Percentiles rank a stretch among this genome's conserved stretches.
Conservation (phyloP, 2,888 invertebrate genomes). For the Sarcophaga variegata region DNA sequence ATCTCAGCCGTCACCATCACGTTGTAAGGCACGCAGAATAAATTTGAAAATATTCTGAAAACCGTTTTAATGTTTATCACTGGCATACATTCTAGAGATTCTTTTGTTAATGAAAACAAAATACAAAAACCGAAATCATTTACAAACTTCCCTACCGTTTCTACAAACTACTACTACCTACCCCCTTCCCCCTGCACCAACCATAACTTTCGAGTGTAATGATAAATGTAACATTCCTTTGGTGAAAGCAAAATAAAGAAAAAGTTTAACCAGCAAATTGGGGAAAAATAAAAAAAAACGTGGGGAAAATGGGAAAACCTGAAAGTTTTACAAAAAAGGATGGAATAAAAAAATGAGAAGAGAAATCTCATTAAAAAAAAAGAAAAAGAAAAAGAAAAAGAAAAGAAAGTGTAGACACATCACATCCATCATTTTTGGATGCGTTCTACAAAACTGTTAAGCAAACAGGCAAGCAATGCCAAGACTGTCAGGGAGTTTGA, state of each 20-base stretch:
- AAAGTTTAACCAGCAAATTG: constrained; percentile 53
- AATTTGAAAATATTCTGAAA: constrained; percentile 25
- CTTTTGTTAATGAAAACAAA: constrained; percentile 17
- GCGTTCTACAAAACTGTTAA: constrained; percentile 31
- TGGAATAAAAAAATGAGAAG: neutral
- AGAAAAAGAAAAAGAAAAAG: too few relatives aligned
- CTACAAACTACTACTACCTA: neutral
- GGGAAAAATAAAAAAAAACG: constrained; percentile 5
- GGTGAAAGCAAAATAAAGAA: constrained; percentile 14
- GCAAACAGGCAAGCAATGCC: constrained; percentile 9
- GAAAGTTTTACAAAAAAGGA: neutral
- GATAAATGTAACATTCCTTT: constrained; percentile 37
- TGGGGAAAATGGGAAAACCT: neutral
- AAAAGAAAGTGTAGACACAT: constrained; percentile 40
- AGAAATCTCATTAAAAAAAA: constrained; percentile 35
- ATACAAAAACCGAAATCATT: too few relatives aligned
- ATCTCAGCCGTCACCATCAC: too few relatives aligned
- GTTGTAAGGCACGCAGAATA: neutral
- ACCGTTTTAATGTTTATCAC: neutral
- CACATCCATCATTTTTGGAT: constrained; percentile 65
- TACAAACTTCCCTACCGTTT: neutral
- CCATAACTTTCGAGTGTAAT: neutral
- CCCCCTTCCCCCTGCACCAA: neutral
- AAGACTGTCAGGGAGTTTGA: constrained; percentile 10
- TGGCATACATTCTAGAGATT: neutral